These are phyloP conservation scores for Pandion haliaetus DNA, from an alignment of 2,113 vertebrate species.

Conservation along the genomic window DNA sequence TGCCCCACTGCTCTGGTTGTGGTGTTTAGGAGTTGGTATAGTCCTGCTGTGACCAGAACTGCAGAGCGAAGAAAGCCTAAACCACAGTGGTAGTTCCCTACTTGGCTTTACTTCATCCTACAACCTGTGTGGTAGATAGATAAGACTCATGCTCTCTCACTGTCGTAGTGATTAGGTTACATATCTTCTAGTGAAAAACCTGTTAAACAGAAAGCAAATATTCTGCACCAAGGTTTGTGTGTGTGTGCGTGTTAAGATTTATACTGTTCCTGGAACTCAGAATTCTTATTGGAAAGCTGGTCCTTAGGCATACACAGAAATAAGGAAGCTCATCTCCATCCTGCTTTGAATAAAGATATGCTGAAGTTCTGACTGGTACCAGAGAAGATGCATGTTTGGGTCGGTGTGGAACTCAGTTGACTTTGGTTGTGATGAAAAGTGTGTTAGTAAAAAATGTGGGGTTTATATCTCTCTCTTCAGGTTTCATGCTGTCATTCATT, in stretches of 20 bases:
- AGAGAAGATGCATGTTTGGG: not conserved
- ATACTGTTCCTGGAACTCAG: not conserved
- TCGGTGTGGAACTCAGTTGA: not conserved
- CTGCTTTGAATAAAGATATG: not conserved
- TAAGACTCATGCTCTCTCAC: not conserved
- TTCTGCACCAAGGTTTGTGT: not conserved
- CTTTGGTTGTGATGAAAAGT: not conserved
- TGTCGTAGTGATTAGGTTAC: not conserved
- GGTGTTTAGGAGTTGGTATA: not conserved
- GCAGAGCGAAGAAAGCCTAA: not conserved
- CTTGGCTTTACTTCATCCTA: not conserved
- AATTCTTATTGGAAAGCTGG: not conserved
- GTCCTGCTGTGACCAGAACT: not conserved
- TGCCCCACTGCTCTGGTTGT: not conserved
- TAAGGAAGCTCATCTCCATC: not conserved
- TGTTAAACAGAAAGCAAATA: not conserved
- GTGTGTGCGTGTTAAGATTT: not conserved
- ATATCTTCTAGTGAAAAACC: not conserved
- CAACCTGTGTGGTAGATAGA: not conserved
- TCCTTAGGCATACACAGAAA: not conserved
- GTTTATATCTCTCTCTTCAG: not conserved
- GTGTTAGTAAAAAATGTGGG: fast-evolving
- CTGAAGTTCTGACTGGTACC: not conserved
- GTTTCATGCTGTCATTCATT: not conserved
- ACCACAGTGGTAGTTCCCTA: fast-evolving